Conservation (phyloP, 2,888 invertebrate genomes). For the Acanthoscelides obtectus region DNA sequence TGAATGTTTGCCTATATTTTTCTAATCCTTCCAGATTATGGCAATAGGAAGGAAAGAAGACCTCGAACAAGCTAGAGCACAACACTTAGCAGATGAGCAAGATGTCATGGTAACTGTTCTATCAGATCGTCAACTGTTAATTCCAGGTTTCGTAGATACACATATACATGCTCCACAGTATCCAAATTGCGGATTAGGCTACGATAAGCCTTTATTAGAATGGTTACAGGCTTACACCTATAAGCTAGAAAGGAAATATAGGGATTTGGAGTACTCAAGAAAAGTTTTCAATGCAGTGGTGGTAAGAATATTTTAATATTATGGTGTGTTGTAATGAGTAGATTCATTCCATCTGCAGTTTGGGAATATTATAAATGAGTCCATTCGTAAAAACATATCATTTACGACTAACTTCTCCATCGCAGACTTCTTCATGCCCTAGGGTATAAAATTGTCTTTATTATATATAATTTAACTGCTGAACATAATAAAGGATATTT, state of each 20-base stretch:
- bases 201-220: conserved; percentile 73
- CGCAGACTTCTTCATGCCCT: too few species aligned
- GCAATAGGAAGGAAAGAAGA: conserved; percentile 41
- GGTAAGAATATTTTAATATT: too few species aligned
- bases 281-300: conserved; percentile 72
- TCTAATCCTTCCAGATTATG: conserved; percentile 41
- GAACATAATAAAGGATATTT: too few species aligned
- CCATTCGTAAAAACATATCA: too few species aligned
- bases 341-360: too few species aligned
- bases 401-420: too few species aligned
- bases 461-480: too few species aligned
- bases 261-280: conserved; percentile 62
- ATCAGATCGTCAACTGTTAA: conserved; percentile 58
- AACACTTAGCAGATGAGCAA: conserved; percentile 22
- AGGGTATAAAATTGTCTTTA: too few species aligned
- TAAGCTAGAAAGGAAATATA: conserved; percentile 72
- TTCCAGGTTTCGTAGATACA: conserved; percentile 85
- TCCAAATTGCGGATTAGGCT: conserved; percentile 78
- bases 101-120: background rate
- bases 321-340: too few species aligned
- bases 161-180: conserved; percentile 90
- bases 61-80: conserved; percentile 33
- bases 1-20: too few species aligned
- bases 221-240: conserved; percentile 86
- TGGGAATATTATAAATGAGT: too few species aligned